These are phyloP conservation scores for Eretmocerus hayati DNA, from an alignment of 2,888 invertebrate species.

Conservation along the genomic window DNA sequence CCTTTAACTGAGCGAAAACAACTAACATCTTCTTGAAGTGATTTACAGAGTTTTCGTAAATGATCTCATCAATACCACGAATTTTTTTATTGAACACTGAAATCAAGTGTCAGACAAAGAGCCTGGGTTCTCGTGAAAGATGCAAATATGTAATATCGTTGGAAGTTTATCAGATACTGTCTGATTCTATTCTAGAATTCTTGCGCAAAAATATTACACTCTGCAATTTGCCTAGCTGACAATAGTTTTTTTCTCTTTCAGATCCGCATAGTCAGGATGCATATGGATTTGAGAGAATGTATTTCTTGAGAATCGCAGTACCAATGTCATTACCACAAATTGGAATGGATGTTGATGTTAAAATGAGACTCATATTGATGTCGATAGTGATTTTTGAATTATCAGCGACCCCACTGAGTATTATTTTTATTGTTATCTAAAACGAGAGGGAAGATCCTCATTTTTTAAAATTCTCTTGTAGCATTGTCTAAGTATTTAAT, in stretches of 20 bases:
- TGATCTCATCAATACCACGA: background rate
- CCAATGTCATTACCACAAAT: constrained; percentile 16
- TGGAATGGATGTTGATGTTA: constrained; percentile 13
- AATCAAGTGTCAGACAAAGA: background rate
- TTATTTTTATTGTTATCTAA: constrained; percentile 20
- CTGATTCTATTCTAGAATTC: too few relatives aligned
- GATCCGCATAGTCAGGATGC: constrained; percentile 13
- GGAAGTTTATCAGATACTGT: too few relatives aligned
- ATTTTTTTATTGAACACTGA: background rate
- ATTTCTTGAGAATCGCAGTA: constrained; percentile 11
- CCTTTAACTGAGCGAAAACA: too few relatives aligned
- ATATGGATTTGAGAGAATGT: constrained; percentile 21
- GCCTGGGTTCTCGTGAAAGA: background rate
- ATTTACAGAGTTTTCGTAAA: background rate
- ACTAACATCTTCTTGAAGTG: background rate
- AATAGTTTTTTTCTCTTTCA: constrained; percentile 6
- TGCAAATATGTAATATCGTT: background rate
- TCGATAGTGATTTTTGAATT: constrained; percentile 20
- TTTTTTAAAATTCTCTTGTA: constrained; percentile 12
- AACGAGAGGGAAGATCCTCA: constrained; percentile 15
- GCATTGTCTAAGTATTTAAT: constrained; percentile 8
- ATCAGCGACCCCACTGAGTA: constrained; percentile 17
- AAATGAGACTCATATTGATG: constrained; percentile 24
- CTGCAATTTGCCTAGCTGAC: too few relatives aligned
- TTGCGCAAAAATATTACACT: too few relatives aligned